phyloP scores from a whole-genome alignment of 2,113 vertebrate species.

The Trinectes maculatus region DNA sequence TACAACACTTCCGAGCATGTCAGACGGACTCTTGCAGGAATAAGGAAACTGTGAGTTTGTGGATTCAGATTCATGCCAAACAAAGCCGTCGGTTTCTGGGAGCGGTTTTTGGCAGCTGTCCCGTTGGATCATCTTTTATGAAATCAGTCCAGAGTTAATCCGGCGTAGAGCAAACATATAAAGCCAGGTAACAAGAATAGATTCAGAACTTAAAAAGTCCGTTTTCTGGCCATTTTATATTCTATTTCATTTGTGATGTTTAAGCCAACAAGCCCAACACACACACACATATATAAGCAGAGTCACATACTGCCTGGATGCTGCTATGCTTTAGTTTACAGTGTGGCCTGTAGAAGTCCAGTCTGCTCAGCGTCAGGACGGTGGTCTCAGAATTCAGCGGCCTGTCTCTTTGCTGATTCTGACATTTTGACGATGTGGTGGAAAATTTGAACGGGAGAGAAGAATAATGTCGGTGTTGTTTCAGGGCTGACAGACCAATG shows the following conservation, averaged over 20 bases:
- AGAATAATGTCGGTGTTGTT: conserved; percentile 61
- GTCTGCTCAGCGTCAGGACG: conserved; percentile 9
- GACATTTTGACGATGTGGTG: conserved; percentile 18
- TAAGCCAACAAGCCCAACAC: conserved; percentile 17
- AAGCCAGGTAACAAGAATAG: conserved; percentile 23
- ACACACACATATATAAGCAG: neutral
- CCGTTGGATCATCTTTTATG: conserved; percentile 37
- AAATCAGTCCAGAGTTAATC: conserved; percentile 49
- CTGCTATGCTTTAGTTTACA: conserved; percentile 24
- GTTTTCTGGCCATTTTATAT: conserved; percentile 44
- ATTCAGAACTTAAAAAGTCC: conserved; percentile 36
- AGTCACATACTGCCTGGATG: conserved; percentile 10
- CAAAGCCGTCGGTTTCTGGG: conserved; percentile 19
- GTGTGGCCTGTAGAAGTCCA: conserved; percentile 20
- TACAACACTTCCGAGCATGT: conserved; percentile 24
- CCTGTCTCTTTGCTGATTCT: conserved; percentile 35
- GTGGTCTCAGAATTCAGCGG: conserved; percentile 6
- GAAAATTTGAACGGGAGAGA: conserved; percentile 43
- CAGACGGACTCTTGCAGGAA: conserved; percentile 22
- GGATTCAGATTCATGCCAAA: conserved; percentile 26
- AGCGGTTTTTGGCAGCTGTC: conserved; percentile 44
- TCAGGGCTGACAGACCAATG: conserved; percentile 42
- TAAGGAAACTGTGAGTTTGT: conserved; percentile 11
- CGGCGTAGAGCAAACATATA: conserved; percentile 26
- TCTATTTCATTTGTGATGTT: conserved; percentile 59